Percentiles rank a stretch among this genome's conserved stretches.
These are phyloP conservation scores for Leucophora obtusa DNA, from an alignment of 2,888 invertebrate genomes.

Conservation along the genomic window DNA sequence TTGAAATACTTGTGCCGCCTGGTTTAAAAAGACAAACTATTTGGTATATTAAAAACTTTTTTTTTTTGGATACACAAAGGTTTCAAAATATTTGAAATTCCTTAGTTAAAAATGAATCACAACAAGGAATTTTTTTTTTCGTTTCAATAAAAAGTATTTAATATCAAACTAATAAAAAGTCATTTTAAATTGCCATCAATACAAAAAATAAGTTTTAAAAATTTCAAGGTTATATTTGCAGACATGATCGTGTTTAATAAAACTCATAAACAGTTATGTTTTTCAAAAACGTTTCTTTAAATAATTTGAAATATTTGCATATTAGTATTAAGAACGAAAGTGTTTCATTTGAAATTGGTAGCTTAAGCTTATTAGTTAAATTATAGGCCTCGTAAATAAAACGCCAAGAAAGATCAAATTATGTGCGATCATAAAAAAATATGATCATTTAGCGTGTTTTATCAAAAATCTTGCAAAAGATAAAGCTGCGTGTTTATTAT, in stretches of 20 bases:
- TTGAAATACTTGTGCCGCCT: constrained; percentile 54
- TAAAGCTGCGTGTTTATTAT: constrained; percentile 43
- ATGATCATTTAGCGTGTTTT: constrained; percentile 43
- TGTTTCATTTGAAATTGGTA: constrained; percentile 41
- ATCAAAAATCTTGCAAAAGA: not conserved
- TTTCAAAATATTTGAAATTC: constrained; percentile 60
- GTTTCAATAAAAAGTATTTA: constrained; percentile 30
- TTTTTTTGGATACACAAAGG: constrained; percentile 9
- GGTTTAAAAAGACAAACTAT: constrained; percentile 16
- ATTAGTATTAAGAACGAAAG: constrained; percentile 39
- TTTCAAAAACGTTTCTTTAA: constrained; percentile 12
- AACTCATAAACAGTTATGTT: constrained; percentile 49
- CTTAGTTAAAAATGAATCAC: constrained; percentile 53
- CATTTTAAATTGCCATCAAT: constrained; percentile 18
- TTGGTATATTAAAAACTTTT: constrained; percentile 1
- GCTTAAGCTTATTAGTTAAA: constrained; percentile 57
- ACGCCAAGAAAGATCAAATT: not conserved
- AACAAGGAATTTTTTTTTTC: not conserved
- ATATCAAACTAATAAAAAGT: constrained; percentile 35
- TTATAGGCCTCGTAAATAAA: constrained; percentile 27
- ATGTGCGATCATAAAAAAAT: constrained; percentile 28
- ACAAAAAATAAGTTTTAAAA: constrained; percentile 1
- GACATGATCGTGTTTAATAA: constrained; percentile 32
- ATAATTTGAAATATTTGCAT: constrained; percentile 49
- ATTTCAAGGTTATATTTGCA: constrained; percentile 60